Conservation (phyloP, 2,113 vertebrate genomes). For the Oreotrochilus melanogaster region DNA sequence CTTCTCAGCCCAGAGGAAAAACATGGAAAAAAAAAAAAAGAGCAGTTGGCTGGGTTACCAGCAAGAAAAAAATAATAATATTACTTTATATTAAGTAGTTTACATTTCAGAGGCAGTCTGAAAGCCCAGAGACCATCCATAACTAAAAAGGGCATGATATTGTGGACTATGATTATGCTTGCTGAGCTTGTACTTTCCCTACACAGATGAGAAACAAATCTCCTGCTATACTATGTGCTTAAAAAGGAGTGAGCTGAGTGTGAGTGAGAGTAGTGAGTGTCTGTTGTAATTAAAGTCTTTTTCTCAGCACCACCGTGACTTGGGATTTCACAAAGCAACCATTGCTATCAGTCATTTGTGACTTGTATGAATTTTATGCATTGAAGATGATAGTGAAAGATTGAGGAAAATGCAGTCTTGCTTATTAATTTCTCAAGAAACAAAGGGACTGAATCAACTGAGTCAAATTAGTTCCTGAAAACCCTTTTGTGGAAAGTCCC, state of each 20-base stretch:
- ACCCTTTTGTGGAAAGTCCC: neutral
- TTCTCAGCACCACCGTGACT: neutral
- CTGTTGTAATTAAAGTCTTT: neutral
- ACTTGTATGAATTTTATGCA: neutral
- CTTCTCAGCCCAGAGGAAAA: neutral
- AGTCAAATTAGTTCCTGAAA: conserved; percentile 3
- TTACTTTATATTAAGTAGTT: conserved; percentile 36
- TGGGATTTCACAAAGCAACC: conserved; percentile 18
- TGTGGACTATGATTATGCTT: neutral
- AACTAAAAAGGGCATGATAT: neutral
- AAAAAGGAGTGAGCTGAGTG: neutral
- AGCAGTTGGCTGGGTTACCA: conserved; percentile 32
- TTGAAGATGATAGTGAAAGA: conserved; percentile 7
- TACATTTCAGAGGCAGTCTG: conserved; percentile 10
- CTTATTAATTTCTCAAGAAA: conserved; percentile 3
- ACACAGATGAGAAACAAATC: neutral
- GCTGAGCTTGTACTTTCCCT: neutral
- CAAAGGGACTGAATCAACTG: neutral
- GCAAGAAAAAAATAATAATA: conserved; percentile 37
- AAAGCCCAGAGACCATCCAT: neutral
- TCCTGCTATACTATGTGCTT: neutral
- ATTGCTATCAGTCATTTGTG: neutral
- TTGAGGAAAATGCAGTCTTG: neutral
- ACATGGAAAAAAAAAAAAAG: neutral
- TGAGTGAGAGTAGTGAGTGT: no score